These are phyloP conservation scores for Belgica antarctica DNA, from an alignment of 2,888 invertebrate species.

Conservation along the genomic window DNA sequence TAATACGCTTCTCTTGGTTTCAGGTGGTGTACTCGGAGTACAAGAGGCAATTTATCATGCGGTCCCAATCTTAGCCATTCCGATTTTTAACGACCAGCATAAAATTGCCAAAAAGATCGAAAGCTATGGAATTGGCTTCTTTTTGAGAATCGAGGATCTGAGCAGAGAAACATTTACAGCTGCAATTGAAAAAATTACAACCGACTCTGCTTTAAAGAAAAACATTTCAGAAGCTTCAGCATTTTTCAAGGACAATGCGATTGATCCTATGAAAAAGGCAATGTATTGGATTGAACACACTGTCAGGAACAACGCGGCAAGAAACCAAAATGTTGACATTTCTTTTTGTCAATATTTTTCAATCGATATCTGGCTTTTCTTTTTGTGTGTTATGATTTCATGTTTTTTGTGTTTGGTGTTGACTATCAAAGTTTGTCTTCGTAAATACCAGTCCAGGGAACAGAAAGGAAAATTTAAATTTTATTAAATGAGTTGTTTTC, in stretches of 20 bases:
- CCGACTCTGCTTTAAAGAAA: slow-evolving; percentile 51
- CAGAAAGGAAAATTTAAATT: slow-evolving; percentile 42
- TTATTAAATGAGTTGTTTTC: neutral
- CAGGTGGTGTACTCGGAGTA: slow-evolving; percentile 58
- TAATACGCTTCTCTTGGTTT: too few species aligned
- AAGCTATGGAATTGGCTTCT: slow-evolving; percentile 51
- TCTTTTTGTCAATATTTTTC: slow-evolving; percentile 54
- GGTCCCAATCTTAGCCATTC: slow-evolving; percentile 55
- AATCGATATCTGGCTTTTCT: slow-evolving; percentile 58
- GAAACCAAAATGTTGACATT: too few species aligned
- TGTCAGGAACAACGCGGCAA: slow-evolving; percentile 54
- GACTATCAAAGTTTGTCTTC: neutral
- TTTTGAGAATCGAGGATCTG: slow-evolving; percentile 51
- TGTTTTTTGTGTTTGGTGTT: slow-evolving; percentile 42
- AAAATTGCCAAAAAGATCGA: slow-evolving; percentile 52
- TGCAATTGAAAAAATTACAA: slow-evolving; percentile 52
- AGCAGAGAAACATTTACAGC: slow-evolving; percentile 51
- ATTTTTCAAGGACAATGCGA: slow-evolving; percentile 59
- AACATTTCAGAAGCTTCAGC: slow-evolving; percentile 50
- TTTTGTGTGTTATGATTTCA: slow-evolving; percentile 47
- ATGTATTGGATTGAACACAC: slow-evolving; percentile 64
- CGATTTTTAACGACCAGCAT: slow-evolving; percentile 56
- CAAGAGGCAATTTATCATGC: slow-evolving; percentile 56
- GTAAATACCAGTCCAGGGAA: neutral
- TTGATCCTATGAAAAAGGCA: slow-evolving; percentile 60